Conservation (phyloP, 2,113 vertebrate genomes). For the Pardalotus punctatus region DNA sequence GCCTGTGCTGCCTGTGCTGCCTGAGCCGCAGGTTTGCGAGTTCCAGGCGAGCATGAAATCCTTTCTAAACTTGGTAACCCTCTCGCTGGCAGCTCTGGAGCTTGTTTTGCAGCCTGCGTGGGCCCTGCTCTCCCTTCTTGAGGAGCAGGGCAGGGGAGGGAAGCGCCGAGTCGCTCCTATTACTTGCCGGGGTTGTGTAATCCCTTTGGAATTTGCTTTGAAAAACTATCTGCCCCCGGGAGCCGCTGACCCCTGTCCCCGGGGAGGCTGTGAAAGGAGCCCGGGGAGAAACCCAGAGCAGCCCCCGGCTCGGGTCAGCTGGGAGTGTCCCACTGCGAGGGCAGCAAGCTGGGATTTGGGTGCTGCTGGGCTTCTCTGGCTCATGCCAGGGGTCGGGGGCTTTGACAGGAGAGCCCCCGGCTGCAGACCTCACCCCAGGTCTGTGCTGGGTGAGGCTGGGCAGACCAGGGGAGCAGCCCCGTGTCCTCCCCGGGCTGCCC, state of each 20-base stretch:
- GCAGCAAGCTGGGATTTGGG: not conserved
- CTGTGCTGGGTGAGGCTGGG: not conserved
- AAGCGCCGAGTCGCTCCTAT: not conserved
- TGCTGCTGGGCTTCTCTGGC: not conserved
- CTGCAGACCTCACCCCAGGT: not conserved
- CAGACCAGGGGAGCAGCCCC: not conserved
- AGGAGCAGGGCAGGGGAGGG: constrained; percentile 22
- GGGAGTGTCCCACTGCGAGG: not conserved
- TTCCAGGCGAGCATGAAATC: constrained; percentile 11
- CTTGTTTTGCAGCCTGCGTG: constrained; percentile 27
- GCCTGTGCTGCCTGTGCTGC: not conserved
- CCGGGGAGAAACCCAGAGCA: not conserved
- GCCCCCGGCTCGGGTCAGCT: not conserved
- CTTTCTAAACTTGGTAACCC: constrained; percentile 55
- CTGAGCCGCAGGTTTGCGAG: not conserved
- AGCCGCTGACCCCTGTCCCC: not conserved
- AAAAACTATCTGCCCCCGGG: constrained; percentile 40
- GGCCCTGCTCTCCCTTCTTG: constrained; percentile 18
- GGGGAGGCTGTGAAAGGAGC: not conserved
- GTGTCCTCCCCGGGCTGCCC: not conserved
- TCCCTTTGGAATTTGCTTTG: constrained; percentile 62
- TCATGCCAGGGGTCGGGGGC: not conserved
- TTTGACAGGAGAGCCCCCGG: not conserved
- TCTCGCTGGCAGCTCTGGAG: not conserved
- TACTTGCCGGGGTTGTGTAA: constrained; percentile 42